Evolutionary conservation across 2,113 vertebrate genomes (phyloP).

Genomic region (Spizaetus ornatus): DNA sequence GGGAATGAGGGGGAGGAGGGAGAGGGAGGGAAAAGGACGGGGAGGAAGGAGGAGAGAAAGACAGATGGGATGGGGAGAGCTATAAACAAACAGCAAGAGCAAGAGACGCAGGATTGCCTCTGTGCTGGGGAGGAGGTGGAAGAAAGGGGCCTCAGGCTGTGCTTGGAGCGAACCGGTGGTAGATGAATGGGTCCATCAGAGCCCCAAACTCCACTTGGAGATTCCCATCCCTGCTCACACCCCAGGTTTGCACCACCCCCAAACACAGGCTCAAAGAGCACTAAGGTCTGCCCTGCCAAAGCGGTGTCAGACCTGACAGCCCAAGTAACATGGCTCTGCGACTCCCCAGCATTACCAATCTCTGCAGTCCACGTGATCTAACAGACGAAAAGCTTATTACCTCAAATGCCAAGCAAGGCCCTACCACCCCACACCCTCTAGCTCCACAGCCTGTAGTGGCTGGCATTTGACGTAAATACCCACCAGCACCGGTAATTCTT

Average conservation of each 20-base stretch:
- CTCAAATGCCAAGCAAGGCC: neutral
- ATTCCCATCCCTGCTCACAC: neutral
- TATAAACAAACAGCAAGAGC: conserved; percentile 67
- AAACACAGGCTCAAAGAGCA: neutral
- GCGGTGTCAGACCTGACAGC: neutral
- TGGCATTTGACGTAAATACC: neutral
- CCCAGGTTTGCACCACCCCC: neutral
- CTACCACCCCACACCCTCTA: neutral
- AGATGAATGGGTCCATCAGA: neutral
- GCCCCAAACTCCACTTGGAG: neutral
- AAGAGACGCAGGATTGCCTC: conserved; percentile 4
- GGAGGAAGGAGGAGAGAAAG: conserved; percentile 52
- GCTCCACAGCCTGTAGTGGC: neutral
- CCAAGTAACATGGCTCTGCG: neutral
- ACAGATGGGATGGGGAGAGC: conserved; percentile 56
- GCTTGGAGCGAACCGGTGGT: neutral
- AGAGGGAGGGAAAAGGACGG: conserved; percentile 19
- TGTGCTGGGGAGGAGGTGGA: neutral
- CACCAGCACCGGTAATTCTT: neutral
- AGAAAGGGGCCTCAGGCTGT: neutral
- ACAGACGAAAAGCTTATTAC: neutral
- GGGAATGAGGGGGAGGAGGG: conserved; percentile 62
- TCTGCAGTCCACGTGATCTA: neutral
- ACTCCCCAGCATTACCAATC: neutral
- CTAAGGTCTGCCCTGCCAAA: neutral